Evolutionary conservation across 2,797 vertebrate genomes (phyloP), one percentile per base, ranked within the genome.

Genomic region (Epinephelus coioides): DNA sequence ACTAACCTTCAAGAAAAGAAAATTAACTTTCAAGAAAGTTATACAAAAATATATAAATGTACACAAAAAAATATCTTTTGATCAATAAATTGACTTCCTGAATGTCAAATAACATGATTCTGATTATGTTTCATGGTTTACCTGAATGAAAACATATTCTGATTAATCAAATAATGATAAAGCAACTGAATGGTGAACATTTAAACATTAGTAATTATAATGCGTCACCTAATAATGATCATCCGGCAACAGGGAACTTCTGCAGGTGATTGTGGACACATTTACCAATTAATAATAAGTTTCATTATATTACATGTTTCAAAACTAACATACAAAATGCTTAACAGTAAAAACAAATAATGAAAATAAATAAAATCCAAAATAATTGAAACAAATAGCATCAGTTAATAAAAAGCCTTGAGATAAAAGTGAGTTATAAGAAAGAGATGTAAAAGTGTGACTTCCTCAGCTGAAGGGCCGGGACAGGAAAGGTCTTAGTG

Each of bases 81-180:
- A 15, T 57, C 14, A 59, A 65, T 54, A 30, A 46, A 51, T 62
- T 0, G 1, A 56, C 60, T 55, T 23, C 7, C 21, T 71, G 61
- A 59, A 50, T 72, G 53, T 66, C 18, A 50, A 18, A 11, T 55
- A 44, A 60, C 10, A 23, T 56, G 40, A 12, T 70, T n/a, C 30
- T 40, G 21, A 0, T 67, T 2, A 50, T 44, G 9, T 49, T 57
- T 61, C 4, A 66, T 50, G 2, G 34, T 67, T 73, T 44, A 62
- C 63, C 17, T 19, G 18, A 34, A 43, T 34, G 34, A 34, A 34
- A 34, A 34, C 34, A 34, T 34, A 34, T 7, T 34, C 34, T 8
- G 34, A 34, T 34, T 34, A 8, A 34, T 34, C 34, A 34, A 34
- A 34, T 34, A 34, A 34, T 34, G 7, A 34, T 34, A 30, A 30